These are phyloP conservation scores for Phalacrocorax carbo DNA, from an alignment of 2,113 vertebrate species.

Conservation along the genomic window DNA sequence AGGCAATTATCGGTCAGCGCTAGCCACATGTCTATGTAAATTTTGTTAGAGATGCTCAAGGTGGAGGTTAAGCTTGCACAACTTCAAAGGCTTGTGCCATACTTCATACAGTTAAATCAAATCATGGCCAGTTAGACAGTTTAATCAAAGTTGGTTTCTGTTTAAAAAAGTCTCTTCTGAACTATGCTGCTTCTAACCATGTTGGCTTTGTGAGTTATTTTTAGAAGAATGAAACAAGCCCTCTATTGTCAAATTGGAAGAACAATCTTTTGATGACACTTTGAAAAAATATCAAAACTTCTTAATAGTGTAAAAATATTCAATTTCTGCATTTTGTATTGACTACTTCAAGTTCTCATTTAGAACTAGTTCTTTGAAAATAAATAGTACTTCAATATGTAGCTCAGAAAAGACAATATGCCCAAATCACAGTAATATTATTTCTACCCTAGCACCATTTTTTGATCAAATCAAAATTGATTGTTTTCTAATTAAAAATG, in stretches of 20 bases:
- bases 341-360: background rate
- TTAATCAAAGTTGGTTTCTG: background rate
- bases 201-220: background rate
- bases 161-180: background rate
- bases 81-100: background rate
- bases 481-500: background rate
- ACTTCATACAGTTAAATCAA: background rate
- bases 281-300: background rate
- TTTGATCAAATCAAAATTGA: slow-evolving; percentile 18
- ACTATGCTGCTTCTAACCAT: background rate
- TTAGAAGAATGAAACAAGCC: background rate
- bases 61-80: background rate
- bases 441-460: background rate
- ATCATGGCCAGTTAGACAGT: background rate
- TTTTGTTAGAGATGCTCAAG: background rate
- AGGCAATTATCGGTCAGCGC: background rate
- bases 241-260: background rate
- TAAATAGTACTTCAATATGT: background rate
- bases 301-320: background rate
- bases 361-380: background rate
- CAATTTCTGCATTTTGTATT: background rate
- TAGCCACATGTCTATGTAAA: background rate
- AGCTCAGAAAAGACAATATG: background rate
- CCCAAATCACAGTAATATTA: background rate
- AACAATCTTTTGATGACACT: background rate